Base-by-base conservation (phyloP, 1,140 invertebrate genomes). In the Eulimnadia texana region DNA sequence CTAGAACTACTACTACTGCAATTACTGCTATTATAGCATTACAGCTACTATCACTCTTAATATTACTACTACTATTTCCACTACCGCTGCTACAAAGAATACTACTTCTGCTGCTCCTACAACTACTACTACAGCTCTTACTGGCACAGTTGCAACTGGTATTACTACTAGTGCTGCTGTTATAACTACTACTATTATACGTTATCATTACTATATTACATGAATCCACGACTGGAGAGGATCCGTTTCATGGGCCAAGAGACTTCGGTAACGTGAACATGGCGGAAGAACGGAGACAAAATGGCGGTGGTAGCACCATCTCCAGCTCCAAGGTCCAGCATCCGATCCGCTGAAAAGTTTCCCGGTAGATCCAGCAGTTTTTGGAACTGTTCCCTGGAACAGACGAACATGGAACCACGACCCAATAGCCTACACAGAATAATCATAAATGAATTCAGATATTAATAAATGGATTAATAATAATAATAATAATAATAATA, bases 361-460 rank as follows among this genome's bases (percentile, higher is more conserved):
- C 72, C 63, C 51, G 60, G 63, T 3, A 74, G 65, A 42, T 72
- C 69, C 66, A 90, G 74, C 57, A 94, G 74, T 60, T 74, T 70
- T 64, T 78, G 73, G 63, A 92, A 84, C 69, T 94, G 90, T 22
- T 78, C 71, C 27, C 77, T 72, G 0, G 90, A 94, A 65, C 92
- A 82, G 1, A 96, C 87, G 74, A 93, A 93, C 92, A 95, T 95
- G 0, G 89, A 92, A 16, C 92, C 92, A 50, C 91, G 78, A 19
- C 84, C 80, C 9, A 94, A 74, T 69, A 90, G 81, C 63, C 89
- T 91, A 79, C 52, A 68, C 67, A 50, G 64, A 73, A 76, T 64
- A 57, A 59, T 49, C 42, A 58, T n/a, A n/a, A 62, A 63, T 11
- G n/a, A 55, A 55, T 24, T 6, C 22, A 3, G 28, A 54, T 3